A percentile compares a stretch with the other conserved stretches of the same genome.
phyloP scores from a whole-genome alignment of 1,140 invertebrate genomes.

The Trichoplusia ni region DNA sequence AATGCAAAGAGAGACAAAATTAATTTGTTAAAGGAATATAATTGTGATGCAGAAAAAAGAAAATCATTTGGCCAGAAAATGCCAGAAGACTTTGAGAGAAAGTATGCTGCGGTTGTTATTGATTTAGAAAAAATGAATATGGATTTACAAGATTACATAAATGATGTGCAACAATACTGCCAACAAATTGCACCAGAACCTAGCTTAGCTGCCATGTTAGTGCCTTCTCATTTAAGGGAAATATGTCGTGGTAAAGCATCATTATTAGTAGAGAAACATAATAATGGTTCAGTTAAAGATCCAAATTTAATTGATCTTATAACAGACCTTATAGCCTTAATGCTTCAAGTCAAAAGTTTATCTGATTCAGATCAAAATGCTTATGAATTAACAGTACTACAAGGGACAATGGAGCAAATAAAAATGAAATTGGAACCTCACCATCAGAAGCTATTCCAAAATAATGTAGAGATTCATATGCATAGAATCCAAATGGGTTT shows the following conservation, averaged over 20 bases:
- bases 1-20: slow-evolving; percentile 92
- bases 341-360: slow-evolving; percentile 96
- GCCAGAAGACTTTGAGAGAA: slow-evolving; percentile 92
- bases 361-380: slow-evolving; percentile 94
- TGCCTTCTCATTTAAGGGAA: slow-evolving; percentile 92
- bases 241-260: slow-evolving; percentile 92
- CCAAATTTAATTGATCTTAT: slow-evolving; percentile 89
- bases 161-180: slow-evolving; percentile 92
- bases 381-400: slow-evolving; percentile 95
- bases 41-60: slow-evolving; percentile 93
- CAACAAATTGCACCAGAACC: slow-evolving; percentile 94
- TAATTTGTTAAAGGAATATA: slow-evolving; percentile 92
- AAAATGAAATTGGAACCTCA: slow-evolving; percentile 89
- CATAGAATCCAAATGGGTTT: slow-evolving; percentile 95
- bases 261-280: slow-evolving; percentile 90
- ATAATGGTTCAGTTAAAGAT: slow-evolving; percentile 84
- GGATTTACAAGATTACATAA: slow-evolving; percentile 92
- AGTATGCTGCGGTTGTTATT: slow-evolving; percentile 94
- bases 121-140: slow-evolving; percentile 96
- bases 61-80: slow-evolving; percentile 90
- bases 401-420: slow-evolving; percentile 95
- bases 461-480: slow-evolving; percentile 95
- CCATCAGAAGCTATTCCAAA: slow-evolving; percentile 93
- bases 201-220: slow-evolving; percentile 92
- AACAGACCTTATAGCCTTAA: slow-evolving; percentile 93